Conservation (phyloP, 2,797 vertebrate genomes). For the Falco berigora region DNA sequence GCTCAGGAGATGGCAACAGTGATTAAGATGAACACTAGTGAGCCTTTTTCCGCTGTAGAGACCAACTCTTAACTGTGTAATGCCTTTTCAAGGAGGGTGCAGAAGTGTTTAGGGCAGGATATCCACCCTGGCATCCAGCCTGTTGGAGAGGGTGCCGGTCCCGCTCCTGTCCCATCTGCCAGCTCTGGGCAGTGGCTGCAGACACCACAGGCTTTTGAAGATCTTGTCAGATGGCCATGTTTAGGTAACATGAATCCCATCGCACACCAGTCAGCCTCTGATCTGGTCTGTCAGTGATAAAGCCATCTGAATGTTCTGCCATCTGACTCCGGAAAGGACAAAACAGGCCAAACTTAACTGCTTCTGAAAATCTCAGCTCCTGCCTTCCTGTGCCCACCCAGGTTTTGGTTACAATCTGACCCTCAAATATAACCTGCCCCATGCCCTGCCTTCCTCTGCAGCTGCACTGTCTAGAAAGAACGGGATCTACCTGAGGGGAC, state of each 20-base stretch:
- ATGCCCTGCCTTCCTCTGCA: not conserved
- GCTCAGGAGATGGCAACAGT: not conserved
- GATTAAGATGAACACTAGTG: not conserved
- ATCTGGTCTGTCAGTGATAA: not conserved
- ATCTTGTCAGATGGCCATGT: fast-evolving
- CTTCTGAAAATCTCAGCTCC: not conserved
- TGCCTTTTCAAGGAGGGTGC: not conserved
- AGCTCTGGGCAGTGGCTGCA: not conserved
- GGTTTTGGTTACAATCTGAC: not conserved
- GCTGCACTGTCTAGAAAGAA: not conserved
- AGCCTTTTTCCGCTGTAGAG: not conserved
- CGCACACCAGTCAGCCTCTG: not conserved
- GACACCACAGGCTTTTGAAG: not conserved
- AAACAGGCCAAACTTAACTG: not conserved
- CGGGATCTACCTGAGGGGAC: not conserved
- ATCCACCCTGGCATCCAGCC: not conserved
- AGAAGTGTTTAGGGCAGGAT: fast-evolving
- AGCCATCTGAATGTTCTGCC: not conserved
- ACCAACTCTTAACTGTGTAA: not conserved
- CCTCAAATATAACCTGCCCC: not conserved
- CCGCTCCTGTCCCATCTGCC: not conserved
- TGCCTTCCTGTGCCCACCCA: not conserved
- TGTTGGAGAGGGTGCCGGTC: fast-evolving
- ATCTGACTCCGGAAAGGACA: not conserved
- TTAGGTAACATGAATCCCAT: not conserved